Conservation (phyloP, 2,888 invertebrate species). For the Criorhina ranunculi region DNA sequence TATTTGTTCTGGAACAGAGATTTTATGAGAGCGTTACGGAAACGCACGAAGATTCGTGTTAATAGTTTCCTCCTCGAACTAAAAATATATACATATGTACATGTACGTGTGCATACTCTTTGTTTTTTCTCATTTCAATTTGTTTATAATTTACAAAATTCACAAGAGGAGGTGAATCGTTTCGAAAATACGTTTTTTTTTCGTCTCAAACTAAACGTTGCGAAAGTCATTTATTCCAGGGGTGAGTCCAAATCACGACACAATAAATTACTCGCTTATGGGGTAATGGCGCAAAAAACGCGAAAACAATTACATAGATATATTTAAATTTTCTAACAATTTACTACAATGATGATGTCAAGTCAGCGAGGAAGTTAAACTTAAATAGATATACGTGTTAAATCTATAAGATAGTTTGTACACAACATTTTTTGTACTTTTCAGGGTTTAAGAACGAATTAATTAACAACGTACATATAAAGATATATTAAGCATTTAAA, state of each 20-base stretch:
- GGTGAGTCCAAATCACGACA: slow-evolving; percentile 29
- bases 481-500: neutral
- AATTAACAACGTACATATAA: slow-evolving; percentile 17
- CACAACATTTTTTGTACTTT: neutral
- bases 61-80: slow-evolving; percentile 54
- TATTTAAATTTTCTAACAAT: slow-evolving; percentile 12
- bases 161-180: slow-evolving; percentile 23
- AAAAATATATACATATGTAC: slow-evolving; percentile 4
- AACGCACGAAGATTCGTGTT: slow-evolving; percentile 69
- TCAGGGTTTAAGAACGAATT: slow-evolving; percentile 30
- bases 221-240: slow-evolving; percentile 28
- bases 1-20: slow-evolving; percentile 55
- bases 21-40: slow-evolving; percentile 61
- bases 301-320: neutral
- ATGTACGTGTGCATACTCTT: neutral
- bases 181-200: neutral
- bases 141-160: slow-evolving; percentile 42
- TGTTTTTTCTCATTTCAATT: neutral
- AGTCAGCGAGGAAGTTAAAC: slow-evolving; percentile 1
- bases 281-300: neutral
- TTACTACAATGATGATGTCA: slow-evolving; percentile 24
- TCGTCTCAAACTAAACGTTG: neutral
- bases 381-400: neutral
- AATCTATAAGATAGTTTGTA: neutral
- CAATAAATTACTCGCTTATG: slow-evolving; percentile 38